These are phyloP conservation scores for Hirundichthys speculiger DNA, from an alignment of 2,113 vertebrate genomes.

Conservation along the genomic window DNA sequence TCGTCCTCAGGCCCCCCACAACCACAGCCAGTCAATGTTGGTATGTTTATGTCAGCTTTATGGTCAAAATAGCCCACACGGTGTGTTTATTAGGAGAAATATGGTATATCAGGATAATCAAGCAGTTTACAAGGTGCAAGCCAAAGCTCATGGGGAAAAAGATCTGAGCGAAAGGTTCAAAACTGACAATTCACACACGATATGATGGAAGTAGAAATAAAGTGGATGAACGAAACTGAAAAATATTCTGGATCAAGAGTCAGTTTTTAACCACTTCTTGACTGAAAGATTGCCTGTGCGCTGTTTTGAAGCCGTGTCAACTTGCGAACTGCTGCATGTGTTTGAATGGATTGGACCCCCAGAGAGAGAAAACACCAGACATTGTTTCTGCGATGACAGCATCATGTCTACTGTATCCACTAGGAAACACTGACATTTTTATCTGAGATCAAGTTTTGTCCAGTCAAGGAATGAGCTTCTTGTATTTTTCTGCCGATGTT, in stretches of 20 bases:
- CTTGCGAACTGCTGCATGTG: constrained; percentile 53
- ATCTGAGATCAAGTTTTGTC: constrained; percentile 47
- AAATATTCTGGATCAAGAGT: background rate
- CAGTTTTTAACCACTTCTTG: background rate
- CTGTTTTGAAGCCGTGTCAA: constrained; percentile 18
- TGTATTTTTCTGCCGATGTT: constrained; percentile 78
- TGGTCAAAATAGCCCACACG: too few species aligned
- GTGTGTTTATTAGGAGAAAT: too few species aligned
- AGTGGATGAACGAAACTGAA: background rate
- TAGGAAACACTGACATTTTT: constrained; percentile 49
- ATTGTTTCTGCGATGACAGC: constrained; percentile 19
- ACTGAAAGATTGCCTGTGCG: constrained; percentile 11
- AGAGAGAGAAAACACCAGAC: constrained; percentile 7
- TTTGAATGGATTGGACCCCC: constrained; percentile 10
- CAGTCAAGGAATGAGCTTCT: constrained; percentile 75
- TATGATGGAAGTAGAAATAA: background rate
- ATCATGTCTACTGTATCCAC: constrained; percentile 24
- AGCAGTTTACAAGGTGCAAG: too few species aligned
- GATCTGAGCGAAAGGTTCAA: background rate
- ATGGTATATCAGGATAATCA: too few species aligned
- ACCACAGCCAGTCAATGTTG: too few species aligned
- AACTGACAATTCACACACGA: background rate
- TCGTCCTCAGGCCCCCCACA: too few species aligned
- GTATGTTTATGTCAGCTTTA: too few species aligned
- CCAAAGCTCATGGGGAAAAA: too few species aligned